Base-by-base conservation (phyloP, 1,140 invertebrate genomes). In the Stegodyphus dumicola region DNA sequence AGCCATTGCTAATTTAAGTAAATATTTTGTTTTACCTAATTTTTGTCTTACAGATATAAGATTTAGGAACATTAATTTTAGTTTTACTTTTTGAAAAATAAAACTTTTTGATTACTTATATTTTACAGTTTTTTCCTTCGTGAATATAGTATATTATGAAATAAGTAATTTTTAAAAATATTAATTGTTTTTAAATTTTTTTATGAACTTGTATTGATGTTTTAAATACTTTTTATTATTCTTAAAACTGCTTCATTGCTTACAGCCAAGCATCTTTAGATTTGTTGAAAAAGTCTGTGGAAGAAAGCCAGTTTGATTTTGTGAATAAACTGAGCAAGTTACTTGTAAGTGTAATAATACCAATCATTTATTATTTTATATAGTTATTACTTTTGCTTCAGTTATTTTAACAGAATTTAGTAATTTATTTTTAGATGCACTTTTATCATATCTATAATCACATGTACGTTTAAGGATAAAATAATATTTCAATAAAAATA, bases 271-370 rank as follows among this genome's bases (percentile, higher is more conserved):
- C 88, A 74, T 79, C 86, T 48, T 87, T 88, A 77, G 89, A 89
- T 56, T 18, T 56, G 52, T 85, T 90, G 67, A 89, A 89, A 73
- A 88, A 89, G 11, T 89, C 89, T 65, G 60, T 89, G 56, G 74
- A 88, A 65, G 88, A 85, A 33, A 65, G 81, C 6, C 88, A 88
- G 33, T 69, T 87, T 56, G 88, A 90, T 13, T 89, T 91, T 74
- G 70, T 89, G 7, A 65, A 88, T 48, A 90, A 90, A 86, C 56
- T 88, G n/a, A 87, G 86, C 33, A 81, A 86, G 77, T 78, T 89
- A 60, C 54, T 89, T 51, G 86, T 86, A 75, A 74, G 85, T 79
- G 89, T 84, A 10, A 60, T 9, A 60, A 60, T 2, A 60, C 1
- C 15, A 1, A 60, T 15, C 5, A 10, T 60, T 9, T 60, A 60